phyloP scores from a whole-genome alignment of 2,113 vertebrate species.

The Crotalus horridus region DNA sequence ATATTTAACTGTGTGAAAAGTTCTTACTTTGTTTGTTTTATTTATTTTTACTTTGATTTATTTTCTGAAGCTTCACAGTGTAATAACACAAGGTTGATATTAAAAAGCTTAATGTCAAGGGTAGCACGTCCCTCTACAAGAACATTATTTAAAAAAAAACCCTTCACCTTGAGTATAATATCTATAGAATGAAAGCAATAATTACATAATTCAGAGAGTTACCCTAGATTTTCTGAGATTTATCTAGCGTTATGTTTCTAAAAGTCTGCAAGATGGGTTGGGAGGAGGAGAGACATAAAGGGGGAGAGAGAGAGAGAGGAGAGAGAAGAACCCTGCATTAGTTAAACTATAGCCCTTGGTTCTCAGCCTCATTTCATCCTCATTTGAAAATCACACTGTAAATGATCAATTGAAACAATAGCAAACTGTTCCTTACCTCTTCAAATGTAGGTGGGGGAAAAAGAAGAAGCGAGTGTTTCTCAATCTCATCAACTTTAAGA shows the following conservation, averaged over 20 bases:
- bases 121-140: slow-evolving; percentile 43
- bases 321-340: neutral
- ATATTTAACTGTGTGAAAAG: slow-evolving; percentile 70
- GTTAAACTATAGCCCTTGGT: neutral
- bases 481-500: neutral
- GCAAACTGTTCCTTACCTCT: neutral
- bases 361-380: neutral
- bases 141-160: slow-evolving; percentile 23
- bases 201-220: neutral
- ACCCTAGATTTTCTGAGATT: neutral
- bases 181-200: neutral
- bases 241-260: neutral
- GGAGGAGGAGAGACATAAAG: neutral
- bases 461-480: neutral
- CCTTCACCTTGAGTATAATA: neutral
- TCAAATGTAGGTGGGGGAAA: neutral
- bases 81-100: slow-evolving; percentile 45
- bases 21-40: slow-evolving; percentile 61
- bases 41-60: slow-evolving; percentile 58
- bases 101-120: slow-evolving; percentile 51
- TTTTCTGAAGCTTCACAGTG: slow-evolving; percentile 58
- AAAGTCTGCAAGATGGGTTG: neutral
- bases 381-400: neutral
- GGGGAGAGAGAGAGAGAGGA: neutral
- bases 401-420: neutral